Conservation (phyloP, 2,797 vertebrate genomes). For the Oreonectes daqikongensis region DNA sequence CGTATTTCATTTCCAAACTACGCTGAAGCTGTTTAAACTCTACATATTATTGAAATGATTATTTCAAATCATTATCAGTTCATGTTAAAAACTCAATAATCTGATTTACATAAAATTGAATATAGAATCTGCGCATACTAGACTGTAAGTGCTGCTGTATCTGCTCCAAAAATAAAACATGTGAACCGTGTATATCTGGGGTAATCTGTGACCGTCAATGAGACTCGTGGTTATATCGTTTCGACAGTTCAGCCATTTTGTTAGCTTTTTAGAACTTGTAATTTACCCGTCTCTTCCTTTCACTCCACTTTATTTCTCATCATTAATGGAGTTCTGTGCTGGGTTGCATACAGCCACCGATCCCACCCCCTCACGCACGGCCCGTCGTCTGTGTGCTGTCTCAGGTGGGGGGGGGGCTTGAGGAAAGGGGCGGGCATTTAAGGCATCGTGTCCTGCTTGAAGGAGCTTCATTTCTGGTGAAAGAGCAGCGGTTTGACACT, state of each 20-base stretch:
- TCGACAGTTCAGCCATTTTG: slow-evolving; percentile 35
- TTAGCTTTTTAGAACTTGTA: slow-evolving; percentile 33
- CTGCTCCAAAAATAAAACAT: slow-evolving; percentile 55
- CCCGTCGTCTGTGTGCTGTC: slow-evolving; percentile 24
- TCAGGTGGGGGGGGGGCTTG: slow-evolving; percentile 43
- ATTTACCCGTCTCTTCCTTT: slow-evolving; percentile 50
- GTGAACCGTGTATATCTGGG: slow-evolving; percentile 66
- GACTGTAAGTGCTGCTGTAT: slow-evolving; percentile 58
- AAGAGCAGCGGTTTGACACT: slow-evolving; percentile 97
- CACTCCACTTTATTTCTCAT: slow-evolving; percentile 30
- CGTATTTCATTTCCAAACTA: slow-evolving; percentile 50
- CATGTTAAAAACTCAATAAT: slow-evolving; percentile 60
- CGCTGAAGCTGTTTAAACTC: slow-evolving; percentile 61
- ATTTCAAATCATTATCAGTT: slow-evolving; percentile 60
- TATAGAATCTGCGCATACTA: neutral
- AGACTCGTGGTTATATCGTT: slow-evolving; percentile 38
- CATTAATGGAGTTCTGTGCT: slow-evolving; percentile 29
- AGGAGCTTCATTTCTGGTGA: slow-evolving; percentile 93
- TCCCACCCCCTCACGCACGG: slow-evolving; percentile 45
- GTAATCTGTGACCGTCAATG: slow-evolving; percentile 60
- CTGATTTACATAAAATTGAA: slow-evolving; percentile 38
- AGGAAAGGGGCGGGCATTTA: slow-evolving; percentile 75
- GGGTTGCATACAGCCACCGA: slow-evolving; percentile 61
- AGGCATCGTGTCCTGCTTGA: slow-evolving; percentile 85
- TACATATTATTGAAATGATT: slow-evolving; percentile 66